Percentiles rank a stretch among this genome's conserved stretches.
Conservation (phyloP, 2,888 invertebrate genomes). For the Aricia artaxerxes region DNA sequence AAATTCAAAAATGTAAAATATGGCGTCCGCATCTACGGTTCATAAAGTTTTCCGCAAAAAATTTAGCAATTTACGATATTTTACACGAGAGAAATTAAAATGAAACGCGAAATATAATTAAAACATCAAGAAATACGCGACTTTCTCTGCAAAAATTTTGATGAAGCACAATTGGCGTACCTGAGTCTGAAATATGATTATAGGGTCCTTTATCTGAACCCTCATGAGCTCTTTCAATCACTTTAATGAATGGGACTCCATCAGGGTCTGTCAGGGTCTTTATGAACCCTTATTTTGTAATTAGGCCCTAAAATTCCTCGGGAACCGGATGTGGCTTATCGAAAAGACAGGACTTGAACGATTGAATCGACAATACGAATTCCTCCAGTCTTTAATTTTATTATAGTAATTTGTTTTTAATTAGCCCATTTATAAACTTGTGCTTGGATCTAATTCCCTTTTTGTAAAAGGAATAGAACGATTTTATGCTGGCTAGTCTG, state of each 20-base stretch:
- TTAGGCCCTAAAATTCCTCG: conserved; percentile 62
- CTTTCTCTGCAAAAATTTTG: conserved; percentile 26
- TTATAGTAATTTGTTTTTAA: conserved; percentile 24
- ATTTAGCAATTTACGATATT: neutral
- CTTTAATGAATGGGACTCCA: conserved; percentile 65
- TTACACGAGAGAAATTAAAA: neutral
- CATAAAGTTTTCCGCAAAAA: neutral
- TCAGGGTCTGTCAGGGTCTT: conserved; percentile 60
- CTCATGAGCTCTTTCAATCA: conserved; percentile 67
- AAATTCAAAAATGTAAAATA: neutral
- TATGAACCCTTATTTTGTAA: conserved; percentile 63
- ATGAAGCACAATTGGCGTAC: conserved; percentile 32
- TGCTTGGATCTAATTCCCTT: neutral
- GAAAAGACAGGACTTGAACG: conserved; percentile 14
- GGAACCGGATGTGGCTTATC: conserved; percentile 61
- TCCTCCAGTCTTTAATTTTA: conserved; percentile 17
- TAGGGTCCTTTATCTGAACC: conserved; percentile 51
- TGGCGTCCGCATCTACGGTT: neutral
- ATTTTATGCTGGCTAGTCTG: neutral
- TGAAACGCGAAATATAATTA: conserved; percentile 7
- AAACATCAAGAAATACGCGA: conserved; percentile 21
- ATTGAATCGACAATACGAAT: conserved; percentile 13
- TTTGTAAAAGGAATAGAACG: neutral
- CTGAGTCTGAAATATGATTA: conserved; percentile 58
- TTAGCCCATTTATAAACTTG: conserved; percentile 12